Base-by-base conservation (phyloP, 2,888 invertebrate species). In the Thecophora atra region DNA sequence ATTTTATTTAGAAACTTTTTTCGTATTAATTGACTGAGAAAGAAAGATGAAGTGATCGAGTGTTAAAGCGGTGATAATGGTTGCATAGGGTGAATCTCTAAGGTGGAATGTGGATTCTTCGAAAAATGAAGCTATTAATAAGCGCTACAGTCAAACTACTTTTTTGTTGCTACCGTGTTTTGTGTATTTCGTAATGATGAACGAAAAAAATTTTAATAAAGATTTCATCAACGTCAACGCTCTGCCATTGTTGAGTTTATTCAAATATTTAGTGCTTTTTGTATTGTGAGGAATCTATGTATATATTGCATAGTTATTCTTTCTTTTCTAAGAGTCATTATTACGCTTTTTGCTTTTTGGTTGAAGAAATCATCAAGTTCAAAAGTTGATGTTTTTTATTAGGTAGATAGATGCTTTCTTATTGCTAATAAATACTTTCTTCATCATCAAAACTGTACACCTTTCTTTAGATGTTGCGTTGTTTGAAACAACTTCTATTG, bases 251-350 rank as follows among this genome's bases (percentile, higher is more conserved):
- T 21, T 24, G 62, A 63, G 69, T 66, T 69, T 63, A 63, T 52
- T 74, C 67, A 74, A 74, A 72, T 74, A 70, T 74, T 72, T 79
- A 86, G 86, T 86, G 86, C 86, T 86, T 86, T 86, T 86, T 86
- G 81, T 81, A 84, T 86, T 86, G 85, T 86, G 87, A 86, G 87
- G 85, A 86, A 86, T 85, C 84, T 86, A 86, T 84, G 83, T 79
- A 56, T 63, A 15, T 24, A 63, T 62, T 62, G 19, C 1, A 21
- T 54, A 21, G 54, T 0, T 58, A 28, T n/a, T 47, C 47, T 11
- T 47, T 17, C 6, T 47, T 44, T 44, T 11, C 44, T 44, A n/a
- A 37, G 11, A 37, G 2, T 37, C 11, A 2, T 37, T 6, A 37
- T 37, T 37, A 37, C 37, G 37, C 37, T 37, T 37, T 37, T 37